Evolutionary conservation across 2,797 vertebrate genomes (phyloP), one percentile per base, ranked within the genome.

Genomic region (Rhinogobio ventralis): DNA sequence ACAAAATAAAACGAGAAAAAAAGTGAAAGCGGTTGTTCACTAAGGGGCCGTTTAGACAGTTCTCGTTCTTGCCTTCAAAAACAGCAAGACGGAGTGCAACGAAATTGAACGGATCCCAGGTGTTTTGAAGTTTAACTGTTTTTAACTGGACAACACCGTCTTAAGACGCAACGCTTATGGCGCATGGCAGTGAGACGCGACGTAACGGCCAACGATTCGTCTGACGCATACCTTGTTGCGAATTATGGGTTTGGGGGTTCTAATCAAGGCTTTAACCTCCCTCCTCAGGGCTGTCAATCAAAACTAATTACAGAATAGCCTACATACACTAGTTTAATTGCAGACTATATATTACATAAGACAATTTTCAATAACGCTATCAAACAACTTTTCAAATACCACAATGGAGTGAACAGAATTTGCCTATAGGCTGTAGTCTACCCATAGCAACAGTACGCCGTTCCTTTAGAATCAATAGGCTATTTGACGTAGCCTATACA

Each of bases 11-110:
- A 79, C 67, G 45, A 28, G n/a, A 1, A 1, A 23, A 42, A 60
- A 60, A 60, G 39, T 51, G 53, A 75, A 75, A 64, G 14, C 14
- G 17, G 53, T 15, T 14, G 28, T 62, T 72, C 25, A 19, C 55
- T 33, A 46, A 75, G 30, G 23, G 8, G 28, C 17, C 28, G 30
- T 69, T 68, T 14, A 53, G 45, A 36, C 9, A 11, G 42, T n/a
- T 67, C 30, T 30, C 71, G 60, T 49, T 49, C 20, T 20, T 39
- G 78, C 66, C 49, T 57, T 57, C 30, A 33, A 42, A 81, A 81
- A 28, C 67, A 10, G 36, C 57, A 8, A 66, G 36, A 20, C 53
- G 8, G n/a, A 42, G 20, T 66, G 66, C 33, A 71, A 42, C 39
- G 28, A 10, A 66, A 53, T 33, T 9, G 57, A 75, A 49, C 57